Evolutionary conservation across 2,113 vertebrate genomes (phyloP).

Genomic region (Struthio camelus): DNA sequence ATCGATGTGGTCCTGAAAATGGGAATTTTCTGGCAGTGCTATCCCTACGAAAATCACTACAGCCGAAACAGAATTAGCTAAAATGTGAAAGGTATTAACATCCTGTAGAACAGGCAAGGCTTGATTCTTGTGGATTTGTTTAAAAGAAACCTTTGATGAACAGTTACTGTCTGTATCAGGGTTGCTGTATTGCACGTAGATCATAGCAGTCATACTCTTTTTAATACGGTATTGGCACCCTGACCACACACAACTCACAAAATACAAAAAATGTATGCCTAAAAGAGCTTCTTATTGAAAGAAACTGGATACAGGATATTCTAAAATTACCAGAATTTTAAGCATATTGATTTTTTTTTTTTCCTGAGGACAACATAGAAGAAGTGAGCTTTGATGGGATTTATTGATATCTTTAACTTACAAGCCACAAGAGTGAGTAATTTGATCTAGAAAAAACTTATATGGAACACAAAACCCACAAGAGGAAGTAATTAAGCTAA

Average conservation of each 20-base stretch:
- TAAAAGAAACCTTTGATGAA: not conserved
- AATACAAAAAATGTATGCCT: not conserved
- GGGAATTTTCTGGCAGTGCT: not conserved
- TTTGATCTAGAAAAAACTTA: not conserved
- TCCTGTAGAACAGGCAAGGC: not conserved
- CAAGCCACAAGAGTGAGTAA: constrained; percentile 42
- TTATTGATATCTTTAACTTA: not conserved
- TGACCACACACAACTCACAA: not conserved
- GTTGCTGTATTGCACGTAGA: rapidly evolving
- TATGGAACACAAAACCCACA: constrained; percentile 34
- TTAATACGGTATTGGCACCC: not conserved
- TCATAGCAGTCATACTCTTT: not conserved
- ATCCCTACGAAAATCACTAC: not conserved
- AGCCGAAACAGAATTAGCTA: not conserved
- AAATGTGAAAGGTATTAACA: not conserved
- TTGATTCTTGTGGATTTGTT: not conserved
- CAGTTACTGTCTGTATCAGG: not conserved
- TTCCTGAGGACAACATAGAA: not conserved
- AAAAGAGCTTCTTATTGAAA: not conserved
- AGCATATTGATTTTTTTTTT: not conserved
- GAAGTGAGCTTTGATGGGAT: not conserved
- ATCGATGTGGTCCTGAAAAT: not conserved
- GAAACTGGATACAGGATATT: not conserved
- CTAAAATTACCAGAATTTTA: not conserved
- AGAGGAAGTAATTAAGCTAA: constrained; percentile 48